A percentile compares a stretch with the other conserved stretches of the same genome.
Evolutionary conservation across 2,797 vertebrate species (phyloP).

Genomic region (Hapalemur alaotrensis): DNA sequence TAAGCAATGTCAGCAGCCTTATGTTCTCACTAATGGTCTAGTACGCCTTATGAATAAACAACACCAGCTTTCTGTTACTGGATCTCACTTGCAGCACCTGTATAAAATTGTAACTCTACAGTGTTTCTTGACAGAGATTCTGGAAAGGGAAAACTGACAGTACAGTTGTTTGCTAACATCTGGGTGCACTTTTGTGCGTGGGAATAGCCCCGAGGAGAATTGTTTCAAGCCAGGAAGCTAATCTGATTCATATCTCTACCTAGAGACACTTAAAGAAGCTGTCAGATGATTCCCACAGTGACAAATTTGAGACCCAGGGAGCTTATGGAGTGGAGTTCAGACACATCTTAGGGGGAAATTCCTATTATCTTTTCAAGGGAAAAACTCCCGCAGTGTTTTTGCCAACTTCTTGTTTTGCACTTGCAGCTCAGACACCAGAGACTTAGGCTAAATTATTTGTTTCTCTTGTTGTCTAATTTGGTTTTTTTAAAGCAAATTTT

Average conservation of each 20-base stretch:
- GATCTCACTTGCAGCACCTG: slow-evolving; percentile 16
- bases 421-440: neutral
- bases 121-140: slow-evolving; percentile 59
- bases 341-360: neutral
- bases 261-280: slow-evolving; percentile 56
- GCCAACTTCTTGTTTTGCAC: neutral
- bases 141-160: neutral
- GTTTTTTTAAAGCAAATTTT: neutral
- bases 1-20: slow-evolving; percentile 19
- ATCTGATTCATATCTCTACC: slow-evolving; percentile 35
- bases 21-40: slow-evolving; percentile 22
- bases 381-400: neutral
- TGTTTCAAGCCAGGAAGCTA: neutral
- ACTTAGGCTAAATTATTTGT: neutral
- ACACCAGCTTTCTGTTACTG: slow-evolving; percentile 42
- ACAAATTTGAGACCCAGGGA: slow-evolving; percentile 23
- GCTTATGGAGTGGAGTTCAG: neutral
- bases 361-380: neutral
- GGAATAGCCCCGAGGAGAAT: slow-evolving; percentile 18
- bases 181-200: slow-evolving; percentile 37
- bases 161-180: slow-evolving; percentile 58
- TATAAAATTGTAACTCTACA: slow-evolving; percentile 52
- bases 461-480: neutral
- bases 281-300: slow-evolving; percentile 46
- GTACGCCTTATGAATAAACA: slow-evolving; percentile 76